phyloP scores from a whole-genome alignment of 2,113 vertebrate species.

The Riparia riparia region DNA sequence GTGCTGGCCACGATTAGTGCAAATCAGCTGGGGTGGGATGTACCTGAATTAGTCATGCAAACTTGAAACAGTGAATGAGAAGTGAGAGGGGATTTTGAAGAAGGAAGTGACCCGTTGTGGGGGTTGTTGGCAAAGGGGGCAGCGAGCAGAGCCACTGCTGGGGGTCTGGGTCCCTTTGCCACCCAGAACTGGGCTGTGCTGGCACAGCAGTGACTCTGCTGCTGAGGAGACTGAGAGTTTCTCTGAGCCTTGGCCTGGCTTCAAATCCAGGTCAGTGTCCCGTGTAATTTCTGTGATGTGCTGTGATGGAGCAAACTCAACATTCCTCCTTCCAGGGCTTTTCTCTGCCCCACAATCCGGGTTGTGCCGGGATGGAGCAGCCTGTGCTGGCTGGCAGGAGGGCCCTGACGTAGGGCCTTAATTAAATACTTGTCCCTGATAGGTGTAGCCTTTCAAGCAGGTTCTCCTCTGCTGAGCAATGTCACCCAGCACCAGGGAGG shows the following conservation, averaged over 20 bases:
- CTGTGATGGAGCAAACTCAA: background rate
- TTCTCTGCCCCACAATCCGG: fast-evolving
- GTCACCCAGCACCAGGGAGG: background rate
- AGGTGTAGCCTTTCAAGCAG: background rate
- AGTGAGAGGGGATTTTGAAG: background rate
- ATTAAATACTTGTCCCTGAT: background rate
- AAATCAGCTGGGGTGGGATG: background rate
- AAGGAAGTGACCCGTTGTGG: fast-evolving
- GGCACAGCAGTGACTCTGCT: background rate
- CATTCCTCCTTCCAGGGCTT: background rate
- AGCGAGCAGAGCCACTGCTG: background rate
- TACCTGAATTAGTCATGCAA: background rate
- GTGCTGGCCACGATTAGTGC: fast-evolving
- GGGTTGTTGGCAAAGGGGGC: background rate
- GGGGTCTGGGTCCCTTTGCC: background rate
- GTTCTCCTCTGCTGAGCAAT: constrained; percentile 32
- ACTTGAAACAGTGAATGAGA: background rate
- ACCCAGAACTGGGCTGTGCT: background rate
- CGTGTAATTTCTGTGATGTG: background rate
- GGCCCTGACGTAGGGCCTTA: background rate
- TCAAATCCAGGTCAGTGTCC: constrained; percentile 37
- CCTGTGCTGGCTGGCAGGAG: background rate
- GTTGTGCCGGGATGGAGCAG: background rate
- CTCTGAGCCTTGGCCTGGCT: background rate
- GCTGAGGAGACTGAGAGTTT: constrained; percentile 24